phyloP scores from a whole-genome alignment of 2,797 vertebrate genomes.

The Hylomyscus alleni region DNA sequence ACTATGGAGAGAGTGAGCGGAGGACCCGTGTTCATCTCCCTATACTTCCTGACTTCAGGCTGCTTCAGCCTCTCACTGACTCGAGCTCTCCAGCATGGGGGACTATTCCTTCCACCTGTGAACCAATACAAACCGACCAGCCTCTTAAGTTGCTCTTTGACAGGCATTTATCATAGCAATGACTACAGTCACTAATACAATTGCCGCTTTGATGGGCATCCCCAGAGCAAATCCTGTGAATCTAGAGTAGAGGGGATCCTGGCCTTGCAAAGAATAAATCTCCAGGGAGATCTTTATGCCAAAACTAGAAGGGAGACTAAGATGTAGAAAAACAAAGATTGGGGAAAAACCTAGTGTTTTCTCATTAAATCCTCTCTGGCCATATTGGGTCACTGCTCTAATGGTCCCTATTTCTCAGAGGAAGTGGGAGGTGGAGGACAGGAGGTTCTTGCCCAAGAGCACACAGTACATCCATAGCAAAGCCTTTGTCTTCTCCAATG shows the following conservation, averaged over 20 bases:
- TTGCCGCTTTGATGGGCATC: background rate
- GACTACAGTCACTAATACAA: background rate
- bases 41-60: background rate
- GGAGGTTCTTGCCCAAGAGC: background rate
- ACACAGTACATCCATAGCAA: background rate
- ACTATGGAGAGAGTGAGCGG: background rate
- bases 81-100: too few species aligned
- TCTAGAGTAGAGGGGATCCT: background rate
- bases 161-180: background rate
- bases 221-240: background rate
- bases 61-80: background rate
- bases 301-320: background rate
- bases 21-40: rapidly evolving
- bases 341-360: background rate
- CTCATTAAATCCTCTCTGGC: background rate
- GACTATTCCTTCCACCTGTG: background rate
- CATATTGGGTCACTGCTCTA: rapidly evolving
- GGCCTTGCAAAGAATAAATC: background rate
- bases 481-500: background rate
- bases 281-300: background rate
- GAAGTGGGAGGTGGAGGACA: too few species aligned
- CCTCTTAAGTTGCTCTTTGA: background rate
- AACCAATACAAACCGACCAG: background rate
- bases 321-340: background rate
- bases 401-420: background rate